Conservation (phyloP, 2,888 invertebrate genomes). For the Ormyrus labotus region DNA sequence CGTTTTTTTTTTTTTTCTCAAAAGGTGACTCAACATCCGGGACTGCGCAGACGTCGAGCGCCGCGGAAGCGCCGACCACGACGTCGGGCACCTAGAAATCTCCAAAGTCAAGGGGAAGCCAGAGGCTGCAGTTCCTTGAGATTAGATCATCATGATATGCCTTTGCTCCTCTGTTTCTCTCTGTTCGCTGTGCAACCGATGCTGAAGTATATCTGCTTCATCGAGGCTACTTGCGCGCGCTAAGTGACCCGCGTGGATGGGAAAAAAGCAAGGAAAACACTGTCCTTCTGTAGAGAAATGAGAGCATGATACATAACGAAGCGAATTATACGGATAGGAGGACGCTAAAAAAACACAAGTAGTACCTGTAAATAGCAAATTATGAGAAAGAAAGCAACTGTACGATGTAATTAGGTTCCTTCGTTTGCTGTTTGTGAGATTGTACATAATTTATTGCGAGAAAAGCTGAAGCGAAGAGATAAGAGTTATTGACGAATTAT, state of each 20-base stretch:
- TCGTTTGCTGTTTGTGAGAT: constrained; percentile 76
- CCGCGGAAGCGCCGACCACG: constrained; percentile 63
- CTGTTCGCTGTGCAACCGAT: constrained; percentile 48
- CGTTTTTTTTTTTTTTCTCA: constrained; percentile 50
- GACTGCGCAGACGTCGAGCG: constrained; percentile 70
- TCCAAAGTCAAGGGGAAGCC: constrained; percentile 58
- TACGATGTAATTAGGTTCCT: constrained; percentile 75
- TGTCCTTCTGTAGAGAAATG: constrained; percentile 31
- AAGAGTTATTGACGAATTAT: constrained; percentile 53
- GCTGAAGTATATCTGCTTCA: constrained; percentile 39
- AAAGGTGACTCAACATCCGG: constrained; percentile 72
- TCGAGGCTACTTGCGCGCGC: constrained; percentile 44
- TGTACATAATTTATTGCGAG: constrained; percentile 75
- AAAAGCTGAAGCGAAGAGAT: constrained; percentile 36
- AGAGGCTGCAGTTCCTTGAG: constrained; percentile 74
- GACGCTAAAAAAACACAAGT: constrained; percentile 65
- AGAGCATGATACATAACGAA: constrained; percentile 34
- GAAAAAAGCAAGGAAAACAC: constrained; percentile 16
- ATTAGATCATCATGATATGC: constrained; percentile 45
- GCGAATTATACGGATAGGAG: constrained; percentile 36
- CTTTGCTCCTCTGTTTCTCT: constrained; percentile 62
- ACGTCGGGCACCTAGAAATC: constrained; percentile 59
- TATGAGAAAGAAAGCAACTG: constrained; percentile 68
- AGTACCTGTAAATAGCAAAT: constrained; percentile 76
- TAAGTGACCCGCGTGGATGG: constrained; percentile 12